A percentile compares a stretch with the other conserved stretches of the same genome.
These are phyloP conservation scores for Verasper variegatus DNA, from an alignment of 2,113 vertebrate genomes.

Conservation along the genomic window DNA sequence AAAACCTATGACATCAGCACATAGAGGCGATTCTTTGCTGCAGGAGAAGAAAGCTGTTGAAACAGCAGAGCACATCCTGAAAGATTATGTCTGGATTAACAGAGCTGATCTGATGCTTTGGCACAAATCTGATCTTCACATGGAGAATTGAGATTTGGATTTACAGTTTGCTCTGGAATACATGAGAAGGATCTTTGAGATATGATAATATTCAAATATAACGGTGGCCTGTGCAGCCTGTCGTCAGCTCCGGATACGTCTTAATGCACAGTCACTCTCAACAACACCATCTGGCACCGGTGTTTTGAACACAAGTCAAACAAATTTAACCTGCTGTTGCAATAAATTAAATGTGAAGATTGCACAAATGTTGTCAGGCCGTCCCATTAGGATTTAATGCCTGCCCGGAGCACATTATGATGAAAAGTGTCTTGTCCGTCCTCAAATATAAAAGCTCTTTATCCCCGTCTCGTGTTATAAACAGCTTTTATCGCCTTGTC, in stretches of 20 bases:
- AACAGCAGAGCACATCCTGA: conserved; percentile 24
- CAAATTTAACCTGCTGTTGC: conserved; percentile 2
- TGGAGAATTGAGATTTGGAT: neutral
- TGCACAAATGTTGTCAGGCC: conserved; percentile 20
- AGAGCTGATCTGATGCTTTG: conserved; percentile 32
- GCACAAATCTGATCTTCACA: conserved; percentile 26
- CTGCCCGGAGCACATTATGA: conserved; percentile 26
- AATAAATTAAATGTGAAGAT: conserved; percentile 24
- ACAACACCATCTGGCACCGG: neutral
- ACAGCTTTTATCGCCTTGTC: conserved; percentile 39
- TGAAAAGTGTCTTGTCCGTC: conserved; percentile 28
- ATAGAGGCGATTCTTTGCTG: conserved; percentile 2
- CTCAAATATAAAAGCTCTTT: neutral
- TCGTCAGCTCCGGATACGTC: neutral
- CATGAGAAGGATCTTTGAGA: neutral
- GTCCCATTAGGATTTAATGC: conserved; percentile 36
- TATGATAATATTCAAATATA: neutral
- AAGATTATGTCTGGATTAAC: conserved; percentile 51
- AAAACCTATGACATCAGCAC: neutral
- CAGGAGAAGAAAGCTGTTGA: conserved; percentile 5
- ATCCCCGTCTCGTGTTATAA: conserved; percentile 19
- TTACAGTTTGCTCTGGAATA: no score
- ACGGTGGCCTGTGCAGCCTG: neutral
- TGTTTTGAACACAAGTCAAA: conserved; percentile 12
- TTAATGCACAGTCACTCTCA: conserved; percentile 4